A percentile compares a stretch with the other conserved stretches of the same genome.
Conservation (phyloP, 2,113 vertebrate species). For the Egretta garzetta region DNA sequence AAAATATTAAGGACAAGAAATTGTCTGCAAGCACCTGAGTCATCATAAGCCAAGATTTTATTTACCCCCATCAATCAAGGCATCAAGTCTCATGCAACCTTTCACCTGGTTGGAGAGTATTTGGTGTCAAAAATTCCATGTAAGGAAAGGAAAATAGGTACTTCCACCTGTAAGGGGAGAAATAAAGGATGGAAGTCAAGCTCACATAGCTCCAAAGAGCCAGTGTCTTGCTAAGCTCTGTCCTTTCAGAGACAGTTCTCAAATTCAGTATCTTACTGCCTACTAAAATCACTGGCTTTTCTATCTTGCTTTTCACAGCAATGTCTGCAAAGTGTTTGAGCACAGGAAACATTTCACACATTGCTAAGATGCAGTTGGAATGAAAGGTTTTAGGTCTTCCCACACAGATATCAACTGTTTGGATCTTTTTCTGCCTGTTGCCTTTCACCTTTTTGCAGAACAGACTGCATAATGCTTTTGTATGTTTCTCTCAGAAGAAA, state of each 20-base stretch:
- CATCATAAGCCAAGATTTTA: slow-evolving; percentile 46
- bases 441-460: background rate
- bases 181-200: background rate
- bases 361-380: background rate
- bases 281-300: background rate
- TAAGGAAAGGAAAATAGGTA: slow-evolving; percentile 27
- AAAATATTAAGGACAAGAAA: slow-evolving; percentile 61
- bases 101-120: background rate
- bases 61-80: slow-evolving; percentile 18
- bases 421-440: background rate
- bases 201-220: background rate
- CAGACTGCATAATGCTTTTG: background rate
- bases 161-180: background rate
- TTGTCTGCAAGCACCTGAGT: slow-evolving; percentile 48
- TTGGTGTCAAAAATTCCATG: slow-evolving; percentile 9
- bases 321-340: background rate
- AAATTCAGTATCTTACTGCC: background rate
- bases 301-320: background rate
- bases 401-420: background rate
- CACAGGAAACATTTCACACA: background rate
- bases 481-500: background rate
- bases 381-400: background rate
- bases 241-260: background rate
- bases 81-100: background rate
- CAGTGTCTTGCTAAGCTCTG: background rate